These are phyloP conservation scores for Drosophila nr. perissopoda DNA, from an alignment of 2,888 invertebrate species.

Conservation along the genomic window DNA sequence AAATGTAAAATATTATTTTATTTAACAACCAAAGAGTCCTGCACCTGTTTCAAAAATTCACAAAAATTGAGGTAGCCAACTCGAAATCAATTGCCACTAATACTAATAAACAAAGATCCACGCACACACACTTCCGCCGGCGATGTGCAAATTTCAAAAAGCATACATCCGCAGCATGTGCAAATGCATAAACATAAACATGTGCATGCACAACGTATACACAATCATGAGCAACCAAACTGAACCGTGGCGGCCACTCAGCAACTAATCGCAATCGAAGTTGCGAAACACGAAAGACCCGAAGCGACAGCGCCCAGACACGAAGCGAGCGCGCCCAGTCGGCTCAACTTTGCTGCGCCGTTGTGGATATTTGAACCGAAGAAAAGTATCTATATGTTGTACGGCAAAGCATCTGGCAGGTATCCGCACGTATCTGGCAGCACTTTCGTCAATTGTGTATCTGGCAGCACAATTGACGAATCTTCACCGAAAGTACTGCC, in stretches of 20 bases:
- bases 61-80: background rate
- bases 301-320: background rate
- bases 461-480: background rate
- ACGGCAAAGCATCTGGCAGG: background rate
- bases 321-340: background rate
- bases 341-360: background rate
- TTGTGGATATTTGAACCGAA: background rate
- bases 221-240: background rate
- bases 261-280: background rate
- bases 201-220: background rate
- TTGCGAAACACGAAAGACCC: background rate
- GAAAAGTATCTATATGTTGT: background rate
- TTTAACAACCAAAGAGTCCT: background rate
- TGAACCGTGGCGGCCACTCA: background rate
- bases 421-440: background rate
- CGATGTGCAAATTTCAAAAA: background rate
- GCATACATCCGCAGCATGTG: background rate
- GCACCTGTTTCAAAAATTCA: background rate
- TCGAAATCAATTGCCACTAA: background rate
- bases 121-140: background rate
- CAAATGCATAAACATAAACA: background rate
- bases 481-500: background rate
- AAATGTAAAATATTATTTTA: background rate
- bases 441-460: background rate
- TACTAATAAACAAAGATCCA: background rate